Evolutionary conservation across 2,113 vertebrate species (phyloP).

Genomic region (Grallaria varia): DNA sequence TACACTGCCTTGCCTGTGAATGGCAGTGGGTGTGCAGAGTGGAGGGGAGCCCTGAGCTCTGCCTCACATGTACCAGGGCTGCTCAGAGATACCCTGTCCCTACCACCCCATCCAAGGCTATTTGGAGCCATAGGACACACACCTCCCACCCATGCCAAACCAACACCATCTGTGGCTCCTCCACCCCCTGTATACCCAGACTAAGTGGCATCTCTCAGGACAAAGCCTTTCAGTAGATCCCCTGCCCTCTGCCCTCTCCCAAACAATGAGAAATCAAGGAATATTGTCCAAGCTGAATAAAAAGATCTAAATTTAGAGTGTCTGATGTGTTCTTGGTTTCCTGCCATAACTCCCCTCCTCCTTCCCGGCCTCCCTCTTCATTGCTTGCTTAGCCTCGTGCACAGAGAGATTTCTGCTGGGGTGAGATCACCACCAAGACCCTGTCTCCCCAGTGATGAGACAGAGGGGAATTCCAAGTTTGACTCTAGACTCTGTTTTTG

Average conservation of each 20-base stretch:
- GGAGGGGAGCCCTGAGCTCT: background rate
- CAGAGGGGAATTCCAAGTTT: constrained; percentile 75
- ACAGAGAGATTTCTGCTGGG: constrained; percentile 52
- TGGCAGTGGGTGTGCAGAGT: fast-evolving
- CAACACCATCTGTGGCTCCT: background rate
- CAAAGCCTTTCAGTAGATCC: constrained; percentile 71
- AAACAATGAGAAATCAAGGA: constrained; percentile 80
- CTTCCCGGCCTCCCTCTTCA: constrained; percentile 12
- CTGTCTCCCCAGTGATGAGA: constrained; percentile 60
- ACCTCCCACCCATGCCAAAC: background rate
- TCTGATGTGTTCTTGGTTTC: constrained; percentile 78
- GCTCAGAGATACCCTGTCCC: background rate
- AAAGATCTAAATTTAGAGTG: constrained; percentile 79
- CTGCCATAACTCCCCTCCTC: constrained; percentile 73
- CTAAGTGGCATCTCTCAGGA: constrained; percentile 74
- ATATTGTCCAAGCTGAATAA: constrained; percentile 77
- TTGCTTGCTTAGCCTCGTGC: constrained; percentile 5
- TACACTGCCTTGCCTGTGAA: fast-evolving
- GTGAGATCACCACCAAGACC: constrained; percentile 76
- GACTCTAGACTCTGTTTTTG: constrained; percentile 4
- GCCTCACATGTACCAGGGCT: background rate
- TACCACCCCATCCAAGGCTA: background rate
- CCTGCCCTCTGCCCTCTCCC: constrained; percentile 76
- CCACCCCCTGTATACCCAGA: constrained; percentile 37
- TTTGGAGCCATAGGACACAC: background rate